A percentile compares a stretch with the other conserved stretches of the same genome.
Conservation (phyloP, 2,797 vertebrate genomes). For the Nasua narica region DNA sequence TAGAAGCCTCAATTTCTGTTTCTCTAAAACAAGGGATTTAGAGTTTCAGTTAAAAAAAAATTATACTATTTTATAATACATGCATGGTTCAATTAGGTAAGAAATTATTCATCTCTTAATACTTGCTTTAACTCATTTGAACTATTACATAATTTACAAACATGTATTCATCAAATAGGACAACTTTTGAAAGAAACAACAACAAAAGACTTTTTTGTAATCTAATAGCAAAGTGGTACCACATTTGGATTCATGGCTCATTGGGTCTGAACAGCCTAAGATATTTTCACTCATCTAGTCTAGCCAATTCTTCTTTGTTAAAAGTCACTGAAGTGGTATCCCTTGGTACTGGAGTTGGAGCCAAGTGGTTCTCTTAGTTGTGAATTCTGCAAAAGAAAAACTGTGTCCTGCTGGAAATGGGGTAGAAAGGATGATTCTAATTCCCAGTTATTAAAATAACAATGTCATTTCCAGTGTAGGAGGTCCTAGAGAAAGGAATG, state of each 20-base stretch:
- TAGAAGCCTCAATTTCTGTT: background rate
- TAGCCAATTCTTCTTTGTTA: constrained; percentile 39
- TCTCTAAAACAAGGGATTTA: background rate
- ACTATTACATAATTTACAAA: background rate
- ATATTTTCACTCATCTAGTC: background rate
- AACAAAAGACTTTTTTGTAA: background rate
- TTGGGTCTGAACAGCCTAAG: constrained; percentile 42
- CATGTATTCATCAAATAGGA: background rate
- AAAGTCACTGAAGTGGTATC: constrained; percentile 58
- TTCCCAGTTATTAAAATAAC: constrained; percentile 51
- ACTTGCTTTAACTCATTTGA: background rate
- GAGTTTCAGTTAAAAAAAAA: background rate
- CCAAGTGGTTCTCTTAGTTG: constrained; percentile 45
- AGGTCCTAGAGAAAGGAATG: background rate
- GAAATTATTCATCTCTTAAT: background rate
- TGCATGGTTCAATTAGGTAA: background rate
- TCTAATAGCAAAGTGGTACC: background rate
- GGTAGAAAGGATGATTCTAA: constrained; percentile 17
- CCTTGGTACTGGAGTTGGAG: constrained; percentile 37
- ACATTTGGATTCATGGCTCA: constrained; percentile 52
- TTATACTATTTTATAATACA: background rate
- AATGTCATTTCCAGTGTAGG: background rate
- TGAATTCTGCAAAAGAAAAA: constrained; percentile 51
- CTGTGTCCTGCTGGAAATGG: constrained; percentile 14
- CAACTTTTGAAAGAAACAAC: background rate